Evolutionary conservation across 2,797 vertebrate genomes (phyloP), one percentile per base, ranked within the genome.

Genomic region (Chaunax sp.): DNA sequence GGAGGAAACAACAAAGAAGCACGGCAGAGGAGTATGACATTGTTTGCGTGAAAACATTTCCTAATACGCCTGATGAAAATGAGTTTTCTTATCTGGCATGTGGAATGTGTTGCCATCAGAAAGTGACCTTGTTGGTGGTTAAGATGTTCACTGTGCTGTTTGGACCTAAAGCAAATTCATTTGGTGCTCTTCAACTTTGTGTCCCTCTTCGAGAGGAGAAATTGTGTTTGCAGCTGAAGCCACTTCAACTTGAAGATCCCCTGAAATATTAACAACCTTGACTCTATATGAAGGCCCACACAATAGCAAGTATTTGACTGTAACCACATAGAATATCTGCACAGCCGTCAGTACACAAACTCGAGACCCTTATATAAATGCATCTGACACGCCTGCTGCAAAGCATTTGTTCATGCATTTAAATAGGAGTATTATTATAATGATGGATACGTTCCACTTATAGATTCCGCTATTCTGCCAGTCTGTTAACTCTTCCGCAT

Each of bases 371-470:
- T 56, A 22, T 78, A 61, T 58, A 64, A 81, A 86, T 78, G 56
- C 90, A 90, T 86, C 83, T 76, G 53, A 83, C 87, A 86, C 84
- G 87, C 90, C 85, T 87, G 88, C 89, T 93, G 93, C 90, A 94
- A 94, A 93, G 93, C 91, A 93, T 94, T 95, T 94, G 93, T 95
- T 95, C 93, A 96, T 97, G 96, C 95, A 97, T 97, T 96, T 97
- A 96, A 97, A 97, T 96, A 94, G 93, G 93, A 95, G 93, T 97
- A 96, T 97, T 96, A 96, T 93, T 95, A 94, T 91, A 94, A 94
- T 94, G 93, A 93, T 87, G 90, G 92, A 93, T 78, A 65, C 25
- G 8, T 78, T 80, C 73, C 69, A 46, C 76, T 76, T 80, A 65
- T 55, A 70, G 64, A 67, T 73, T 75, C 64, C 28, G 72, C 69